Evolutionary conservation across 2,888 invertebrate genomes (phyloP).

Genomic region (Phragmatobia fuliginosa): DNA sequence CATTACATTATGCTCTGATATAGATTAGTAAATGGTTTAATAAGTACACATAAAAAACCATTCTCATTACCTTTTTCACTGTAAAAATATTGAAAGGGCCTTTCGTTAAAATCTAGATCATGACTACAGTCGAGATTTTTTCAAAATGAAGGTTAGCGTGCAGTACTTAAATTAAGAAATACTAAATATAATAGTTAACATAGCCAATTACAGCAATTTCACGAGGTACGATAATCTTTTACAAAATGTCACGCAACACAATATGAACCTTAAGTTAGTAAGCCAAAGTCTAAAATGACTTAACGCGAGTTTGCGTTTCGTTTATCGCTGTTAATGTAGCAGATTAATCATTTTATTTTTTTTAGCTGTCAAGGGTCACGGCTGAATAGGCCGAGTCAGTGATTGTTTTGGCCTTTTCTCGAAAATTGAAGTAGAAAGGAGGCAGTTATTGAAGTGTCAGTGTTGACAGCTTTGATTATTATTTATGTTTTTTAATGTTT

Average conservation of each 20-base stretch:
- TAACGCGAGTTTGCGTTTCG: slow-evolving; percentile 37
- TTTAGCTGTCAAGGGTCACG: slow-evolving; percentile 37
- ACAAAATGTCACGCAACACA: slow-evolving; percentile 29
- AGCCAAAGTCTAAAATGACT: slow-evolving; percentile 29
- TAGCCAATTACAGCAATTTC: slow-evolving; percentile 44
- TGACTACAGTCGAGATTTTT: not conserved
- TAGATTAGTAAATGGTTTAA: too few species aligned
- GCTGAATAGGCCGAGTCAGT: slow-evolving; percentile 26
- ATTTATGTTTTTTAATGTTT: not conserved
- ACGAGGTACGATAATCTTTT: slow-evolving; percentile 41
- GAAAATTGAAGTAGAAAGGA: not conserved
- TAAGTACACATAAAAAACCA: not conserved
- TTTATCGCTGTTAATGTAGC: slow-evolving; percentile 41
- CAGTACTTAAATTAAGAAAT: slow-evolving; percentile 40
- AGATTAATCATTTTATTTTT: slow-evolving; percentile 50
- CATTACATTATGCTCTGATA: too few species aligned
- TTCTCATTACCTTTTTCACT: not conserved
- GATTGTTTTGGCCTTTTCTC: slow-evolving; percentile 28
- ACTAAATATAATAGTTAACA: slow-evolving; percentile 36
- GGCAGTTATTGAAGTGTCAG: not conserved
- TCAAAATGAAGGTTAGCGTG: slow-evolving; percentile 17
- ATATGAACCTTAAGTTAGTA: slow-evolving; percentile 27
- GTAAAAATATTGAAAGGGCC: not conserved
- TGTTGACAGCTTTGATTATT: slow-evolving; percentile 5
- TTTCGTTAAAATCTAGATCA: not conserved